These are phyloP conservation scores for Myiozetetes cayanensis DNA, from an alignment of 2,113 vertebrate genomes.

Conservation along the genomic window DNA sequence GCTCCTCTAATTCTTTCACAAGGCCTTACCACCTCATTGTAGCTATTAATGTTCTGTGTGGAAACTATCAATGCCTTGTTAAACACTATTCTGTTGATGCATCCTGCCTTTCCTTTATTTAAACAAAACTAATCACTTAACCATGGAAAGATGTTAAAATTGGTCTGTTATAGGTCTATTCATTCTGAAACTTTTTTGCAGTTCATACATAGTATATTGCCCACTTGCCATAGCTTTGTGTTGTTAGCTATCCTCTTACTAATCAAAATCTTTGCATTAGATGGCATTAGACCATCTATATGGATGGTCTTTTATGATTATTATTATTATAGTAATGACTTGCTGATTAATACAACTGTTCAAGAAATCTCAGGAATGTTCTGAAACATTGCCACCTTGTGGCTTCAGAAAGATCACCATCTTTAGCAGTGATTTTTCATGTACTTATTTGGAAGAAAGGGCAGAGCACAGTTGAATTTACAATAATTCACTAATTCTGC, in stretches of 20 bases:
- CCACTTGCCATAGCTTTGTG: background rate
- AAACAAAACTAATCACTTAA: background rate
- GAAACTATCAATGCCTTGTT: background rate
- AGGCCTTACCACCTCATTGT: background rate
- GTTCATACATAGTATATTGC: background rate
- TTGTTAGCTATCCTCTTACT: background rate
- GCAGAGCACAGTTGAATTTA: background rate
- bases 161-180: background rate
- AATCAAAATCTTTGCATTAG: background rate
- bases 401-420: background rate
- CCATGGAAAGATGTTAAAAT: background rate
- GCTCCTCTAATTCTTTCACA: background rate
- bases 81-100: background rate
- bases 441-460: background rate
- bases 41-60: background rate
- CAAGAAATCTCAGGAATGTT: background rate
- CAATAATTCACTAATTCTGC: background rate
- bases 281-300: background rate
- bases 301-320: background rate
- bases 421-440: background rate
- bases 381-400: conserved; percentile 53
- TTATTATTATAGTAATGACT: background rate
- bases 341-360: background rate
- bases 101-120: background rate
- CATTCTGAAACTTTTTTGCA: background rate